These are phyloP conservation scores for Catostomus latipinnis DNA, from an alignment of 2,797 vertebrate species.

Conservation along the genomic window DNA sequence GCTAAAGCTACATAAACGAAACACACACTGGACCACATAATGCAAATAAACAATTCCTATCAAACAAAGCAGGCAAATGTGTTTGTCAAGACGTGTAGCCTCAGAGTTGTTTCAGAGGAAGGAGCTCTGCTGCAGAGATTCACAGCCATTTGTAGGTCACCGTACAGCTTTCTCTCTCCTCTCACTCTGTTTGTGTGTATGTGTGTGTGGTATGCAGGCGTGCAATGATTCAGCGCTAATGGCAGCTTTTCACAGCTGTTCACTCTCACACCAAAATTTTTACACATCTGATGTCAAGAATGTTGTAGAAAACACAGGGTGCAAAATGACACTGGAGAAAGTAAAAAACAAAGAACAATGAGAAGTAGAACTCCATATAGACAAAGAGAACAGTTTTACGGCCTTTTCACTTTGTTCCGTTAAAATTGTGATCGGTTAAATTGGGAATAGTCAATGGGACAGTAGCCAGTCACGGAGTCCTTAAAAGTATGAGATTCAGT, in stretches of 20 bases:
- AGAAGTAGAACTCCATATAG: background rate
- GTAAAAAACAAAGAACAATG: background rate
- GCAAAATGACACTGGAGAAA: constrained; percentile 5
- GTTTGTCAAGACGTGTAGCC: constrained; percentile 8
- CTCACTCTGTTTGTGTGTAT: constrained; percentile 7
- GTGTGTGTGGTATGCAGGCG: background rate
- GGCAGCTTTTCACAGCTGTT: constrained; percentile 34
- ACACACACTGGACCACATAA: background rate
- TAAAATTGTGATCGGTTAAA: background rate
- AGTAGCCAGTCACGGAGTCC: constrained; percentile 9
- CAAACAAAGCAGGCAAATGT: background rate
- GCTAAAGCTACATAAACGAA: background rate
- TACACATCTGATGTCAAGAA: constrained; percentile 15
- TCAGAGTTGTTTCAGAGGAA: constrained; percentile 16
- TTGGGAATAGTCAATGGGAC: background rate
- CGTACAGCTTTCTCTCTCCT: constrained; percentile 23
- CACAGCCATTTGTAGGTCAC: constrained; percentile 45
- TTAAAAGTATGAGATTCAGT: constrained; percentile 9
- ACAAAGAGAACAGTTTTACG: constrained; percentile 5
- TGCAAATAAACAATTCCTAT: background rate
- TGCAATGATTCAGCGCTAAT: constrained; percentile 37
- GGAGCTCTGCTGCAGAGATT: constrained; percentile 29
- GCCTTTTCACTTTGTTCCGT: background rate
- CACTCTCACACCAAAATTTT: background rate
- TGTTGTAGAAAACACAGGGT: background rate